Base-by-base conservation (phyloP, 2,797 vertebrate species). In the Alauda arvensis region DNA sequence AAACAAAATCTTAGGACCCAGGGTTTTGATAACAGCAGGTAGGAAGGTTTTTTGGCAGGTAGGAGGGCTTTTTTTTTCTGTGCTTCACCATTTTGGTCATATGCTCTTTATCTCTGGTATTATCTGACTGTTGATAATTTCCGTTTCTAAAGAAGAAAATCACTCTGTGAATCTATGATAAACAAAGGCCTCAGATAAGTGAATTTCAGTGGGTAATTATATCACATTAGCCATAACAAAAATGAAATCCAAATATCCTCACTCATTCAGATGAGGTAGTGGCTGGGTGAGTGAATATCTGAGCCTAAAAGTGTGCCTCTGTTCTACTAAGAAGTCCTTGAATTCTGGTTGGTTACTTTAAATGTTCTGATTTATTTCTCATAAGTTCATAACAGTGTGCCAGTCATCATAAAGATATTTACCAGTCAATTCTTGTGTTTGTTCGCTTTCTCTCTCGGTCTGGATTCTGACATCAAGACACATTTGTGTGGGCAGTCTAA, bases 141-240 rank as follows among this genome's bases (percentile, higher is more conserved):
- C 53, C 10, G 6, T 80, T 89, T 74, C 33, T 79, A 57, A 89
- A 65, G 53, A 83, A 79, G 45, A 87, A 89, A 93, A 86, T 74
- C 1, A 1, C 21, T 57, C 43, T 70, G 17, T 69, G 57, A 70
- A 85, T 83, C n/a, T 3, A 0, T 24, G 31, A 61, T 65, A 81
- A 78, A 48, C 26, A 87, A 85, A 70, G 8, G 24, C 9, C 24
- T 93, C 24, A 20, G 70, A 46, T 63, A 72, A 83, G 13, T 51
- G 39, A 72, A 74, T 72, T 90, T 77, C 56, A 53, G 25, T n/a
- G 19, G 8, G 33, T 61, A 52, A 74, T 43, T 76, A 61, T 67
- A 56, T 57, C 56, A 28, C 70, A 77, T 37, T 48, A 68, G 16
- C 42, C 72, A 25, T 70, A 65, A 82, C 18, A 82, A 68, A 77